Evolutionary conservation across 1,140 invertebrate genomes (phyloP), one percentile per base, ranked within the genome.

Genomic region (Agrilus planipennis): DNA sequence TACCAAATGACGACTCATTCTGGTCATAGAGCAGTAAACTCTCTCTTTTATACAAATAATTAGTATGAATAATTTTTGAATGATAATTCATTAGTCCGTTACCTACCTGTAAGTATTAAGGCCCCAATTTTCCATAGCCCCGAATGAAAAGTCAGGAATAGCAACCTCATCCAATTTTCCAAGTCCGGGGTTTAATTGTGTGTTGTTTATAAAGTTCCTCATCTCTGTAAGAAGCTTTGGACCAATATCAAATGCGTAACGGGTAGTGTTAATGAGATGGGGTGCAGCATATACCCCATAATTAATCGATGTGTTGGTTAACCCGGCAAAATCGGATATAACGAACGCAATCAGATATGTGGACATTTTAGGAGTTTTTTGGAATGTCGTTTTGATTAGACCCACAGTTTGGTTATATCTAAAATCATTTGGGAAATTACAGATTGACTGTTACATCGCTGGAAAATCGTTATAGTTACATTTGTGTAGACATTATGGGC

Each of bases 271-370:
- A n/a, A 32, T 32, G 10, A 9, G 7, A 7, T 32, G 10, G 14
- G 31, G 31, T 32, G 6, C 14, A 9, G 31, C 31, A 9, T 11
- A 15, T 11, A 32, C 31, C 14, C 15, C 7, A 16, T 32, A 14
- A 32, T 3, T 39, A 14, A 1, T 30, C n/a, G 5, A 3, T 1
- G 9, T 22, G 39, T 18, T 12, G 2, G n/a, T 34, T 14, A 21
- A 45, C 34, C 11, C n/a, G n/a, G n/a, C n/a, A 47, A 92, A 92
- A 56, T 95, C 88, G 10, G 81, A 81, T 2, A 95, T 80, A 28
- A 84, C 77, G 54, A 90, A 89, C 1, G 89, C 89, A 1, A 94
- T 78, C 11, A 94, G 61, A 55, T 94, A 95, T 0, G 90, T 91
- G 1, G 89, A 91, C 86, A 94, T 94, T 7, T 79, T 78, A 3